Evolutionary conservation across 2,888 invertebrate genomes (phyloP).

Genomic region (Caradrina kadenii): DNA sequence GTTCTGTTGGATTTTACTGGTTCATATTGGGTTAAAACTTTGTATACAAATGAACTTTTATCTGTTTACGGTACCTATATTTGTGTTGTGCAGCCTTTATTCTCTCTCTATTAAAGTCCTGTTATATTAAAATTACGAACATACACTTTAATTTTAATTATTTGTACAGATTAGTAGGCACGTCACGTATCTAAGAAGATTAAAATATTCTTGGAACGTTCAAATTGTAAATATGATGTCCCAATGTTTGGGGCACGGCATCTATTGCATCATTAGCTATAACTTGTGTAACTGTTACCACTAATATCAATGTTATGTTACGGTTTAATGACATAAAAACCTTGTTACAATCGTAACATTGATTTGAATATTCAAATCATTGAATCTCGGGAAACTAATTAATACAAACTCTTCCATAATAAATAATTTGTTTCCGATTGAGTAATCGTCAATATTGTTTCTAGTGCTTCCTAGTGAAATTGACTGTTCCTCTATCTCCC

Average conservation of each 20-base stretch:
- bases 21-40: conserved; percentile 24
- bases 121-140: too few species aligned
- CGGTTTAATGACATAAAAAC: conserved; percentile 36
- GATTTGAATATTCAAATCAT: conserved; percentile 45
- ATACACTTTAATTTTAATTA: too few species aligned
- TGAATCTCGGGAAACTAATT: conserved; percentile 33
- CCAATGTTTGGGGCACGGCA: conserved; percentile 28
- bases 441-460: conserved; percentile 23
- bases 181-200: conserved; percentile 41
- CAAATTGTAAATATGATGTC: conserved; percentile 42
- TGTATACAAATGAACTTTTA: neutral
- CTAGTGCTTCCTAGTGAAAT: conserved; percentile 36
- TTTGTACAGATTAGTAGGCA: conserved; percentile 36
- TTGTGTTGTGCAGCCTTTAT: too few species aligned
- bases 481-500: neutral
- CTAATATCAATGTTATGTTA: conserved; percentile 13
- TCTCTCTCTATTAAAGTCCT: too few species aligned
- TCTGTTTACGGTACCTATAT: conserved; percentile 6
- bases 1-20: conserved; percentile 36
- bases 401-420: conserved; percentile 23
- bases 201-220: conserved; percentile 57
- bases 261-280: conserved; percentile 39
- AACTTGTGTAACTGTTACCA: conserved; percentile 31
- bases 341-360: conserved; percentile 20
- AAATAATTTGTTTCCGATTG: neutral